phyloP scores from a whole-genome alignment of 2,113 vertebrate genomes.

The Psephotus haematonotus region DNA sequence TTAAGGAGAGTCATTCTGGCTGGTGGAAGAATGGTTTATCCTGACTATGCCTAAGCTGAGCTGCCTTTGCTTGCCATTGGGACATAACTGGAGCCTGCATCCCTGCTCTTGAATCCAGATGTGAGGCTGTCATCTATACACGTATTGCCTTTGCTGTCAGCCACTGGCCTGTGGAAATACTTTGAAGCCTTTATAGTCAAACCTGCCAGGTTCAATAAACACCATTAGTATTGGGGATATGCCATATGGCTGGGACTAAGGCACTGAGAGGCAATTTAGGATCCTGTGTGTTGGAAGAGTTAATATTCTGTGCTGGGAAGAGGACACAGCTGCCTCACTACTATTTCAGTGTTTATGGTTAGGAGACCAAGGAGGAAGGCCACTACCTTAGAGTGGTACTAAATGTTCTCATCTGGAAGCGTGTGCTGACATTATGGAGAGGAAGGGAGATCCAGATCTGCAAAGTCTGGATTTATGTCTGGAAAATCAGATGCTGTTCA shows the following conservation, averaged over 20 bases:
- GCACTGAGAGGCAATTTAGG: neutral
- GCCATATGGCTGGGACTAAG: neutral
- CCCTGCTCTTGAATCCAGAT: neutral
- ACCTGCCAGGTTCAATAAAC: fast-evolving
- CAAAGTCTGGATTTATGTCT: neutral
- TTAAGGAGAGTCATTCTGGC: neutral
- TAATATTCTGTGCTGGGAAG: neutral
- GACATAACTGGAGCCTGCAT: neutral
- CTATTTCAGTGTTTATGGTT: neutral
- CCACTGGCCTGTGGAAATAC: neutral
- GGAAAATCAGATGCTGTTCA: neutral
- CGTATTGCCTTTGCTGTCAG: neutral
- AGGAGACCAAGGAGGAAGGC: neutral
- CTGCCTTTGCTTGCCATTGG: neutral
- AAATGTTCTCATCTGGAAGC: fast-evolving
- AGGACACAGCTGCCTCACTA: neutral
- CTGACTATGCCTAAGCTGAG: neutral
- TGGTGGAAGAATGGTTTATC: neutral
- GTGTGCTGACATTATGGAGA: fast-evolving
- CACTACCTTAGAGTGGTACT: neutral
- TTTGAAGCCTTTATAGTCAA: neutral
- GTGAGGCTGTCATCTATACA: neutral
- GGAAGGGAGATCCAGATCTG: neutral
- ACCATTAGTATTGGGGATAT: neutral
- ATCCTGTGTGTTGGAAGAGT: neutral